Percentiles rank a stretch among this genome's conserved stretches.
Evolutionary conservation across 2,797 vertebrate genomes (phyloP).

Genomic region (Phalanger gymnotis): DNA sequence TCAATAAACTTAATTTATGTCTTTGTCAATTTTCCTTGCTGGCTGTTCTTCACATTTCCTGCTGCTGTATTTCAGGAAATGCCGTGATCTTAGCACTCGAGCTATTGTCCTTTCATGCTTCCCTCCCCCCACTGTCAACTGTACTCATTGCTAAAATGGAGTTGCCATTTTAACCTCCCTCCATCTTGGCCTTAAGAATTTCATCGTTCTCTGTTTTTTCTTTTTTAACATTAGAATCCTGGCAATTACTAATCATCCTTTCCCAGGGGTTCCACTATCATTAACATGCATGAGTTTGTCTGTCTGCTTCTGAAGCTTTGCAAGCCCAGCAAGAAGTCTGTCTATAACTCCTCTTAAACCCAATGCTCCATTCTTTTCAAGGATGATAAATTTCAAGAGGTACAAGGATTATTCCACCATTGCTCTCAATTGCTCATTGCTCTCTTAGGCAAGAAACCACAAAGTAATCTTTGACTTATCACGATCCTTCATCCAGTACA

Average conservation of each 20-base stretch:
- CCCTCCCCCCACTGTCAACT: neutral
- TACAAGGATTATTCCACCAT: too few species aligned
- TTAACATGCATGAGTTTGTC: neutral
- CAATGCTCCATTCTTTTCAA: neutral
- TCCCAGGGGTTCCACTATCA: neutral
- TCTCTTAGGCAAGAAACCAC: neutral
- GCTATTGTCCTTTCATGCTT: neutral
- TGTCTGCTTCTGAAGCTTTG: neutral
- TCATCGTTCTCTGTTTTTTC: neutral
- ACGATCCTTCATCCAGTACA: constrained; percentile 28
- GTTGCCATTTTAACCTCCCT: neutral
- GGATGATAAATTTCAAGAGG: neutral
- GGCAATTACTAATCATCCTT: neutral
- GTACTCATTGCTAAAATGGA: neutral
- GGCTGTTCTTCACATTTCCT: neutral
- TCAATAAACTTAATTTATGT: neutral
- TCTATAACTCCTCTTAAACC: neutral
- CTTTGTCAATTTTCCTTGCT: neutral
- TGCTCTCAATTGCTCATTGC: neutral
- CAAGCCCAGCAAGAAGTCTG: neutral
- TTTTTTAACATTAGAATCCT: neutral
- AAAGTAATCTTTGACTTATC: constrained; percentile 1
- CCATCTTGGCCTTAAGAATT: neutral
- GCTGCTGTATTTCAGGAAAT: constrained; percentile 15
- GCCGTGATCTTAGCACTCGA: neutral